A percentile compares a stretch with the other conserved stretches of the same genome.
Evolutionary conservation across 1,140 invertebrate species (phyloP).

Genomic region (Drosophila sulfurigaster): DNA sequence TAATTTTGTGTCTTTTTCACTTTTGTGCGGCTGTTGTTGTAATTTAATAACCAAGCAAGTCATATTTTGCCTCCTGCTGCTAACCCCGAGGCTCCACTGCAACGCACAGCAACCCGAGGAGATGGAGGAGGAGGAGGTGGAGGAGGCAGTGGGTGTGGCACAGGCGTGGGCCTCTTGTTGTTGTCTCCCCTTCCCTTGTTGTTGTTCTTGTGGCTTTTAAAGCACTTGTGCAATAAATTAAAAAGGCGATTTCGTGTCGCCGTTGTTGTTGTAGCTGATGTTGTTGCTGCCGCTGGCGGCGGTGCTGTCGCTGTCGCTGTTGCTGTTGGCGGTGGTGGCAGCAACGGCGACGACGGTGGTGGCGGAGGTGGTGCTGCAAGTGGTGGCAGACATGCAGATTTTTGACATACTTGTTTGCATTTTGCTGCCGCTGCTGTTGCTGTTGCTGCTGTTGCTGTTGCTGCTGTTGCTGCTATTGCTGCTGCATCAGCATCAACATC

Average conservation of each 20-base stretch:
- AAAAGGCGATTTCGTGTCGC: constrained; percentile 80
- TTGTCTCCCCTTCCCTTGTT: constrained; percentile 1
- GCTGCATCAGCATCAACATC: constrained; percentile 63
- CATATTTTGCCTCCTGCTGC: constrained; percentile 82
- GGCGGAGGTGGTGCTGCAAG: constrained; percentile 55
- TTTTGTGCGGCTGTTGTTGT: constrained; percentile 73
- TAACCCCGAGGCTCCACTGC: constrained; percentile 51
- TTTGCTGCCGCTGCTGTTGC: constrained; percentile 74
- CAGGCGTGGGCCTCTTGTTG: not conserved
- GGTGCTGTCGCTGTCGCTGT: constrained; percentile 52
- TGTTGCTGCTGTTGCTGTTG: constrained; percentile 42
- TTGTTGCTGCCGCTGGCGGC: constrained; percentile 37
- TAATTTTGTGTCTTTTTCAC: constrained; percentile 81
- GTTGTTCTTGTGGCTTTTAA: constrained; percentile 64
- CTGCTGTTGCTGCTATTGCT: constrained; percentile 25
- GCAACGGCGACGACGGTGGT: constrained; percentile 36
- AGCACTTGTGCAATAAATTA: constrained; percentile 83
- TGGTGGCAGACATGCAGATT: constrained; percentile 83
- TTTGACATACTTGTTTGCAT: constrained; percentile 83
- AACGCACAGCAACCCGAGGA: constrained; percentile 10
- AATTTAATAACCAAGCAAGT: constrained; percentile 81
- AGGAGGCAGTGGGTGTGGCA: constrained; percentile 29
- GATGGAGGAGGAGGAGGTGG: constrained; percentile 31
- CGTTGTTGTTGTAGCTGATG: constrained; percentile 58
- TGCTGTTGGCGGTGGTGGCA: constrained; percentile 53